phyloP scores from a whole-genome alignment of 2,113 vertebrate genomes.

The Marmota flaviventris region DNA sequence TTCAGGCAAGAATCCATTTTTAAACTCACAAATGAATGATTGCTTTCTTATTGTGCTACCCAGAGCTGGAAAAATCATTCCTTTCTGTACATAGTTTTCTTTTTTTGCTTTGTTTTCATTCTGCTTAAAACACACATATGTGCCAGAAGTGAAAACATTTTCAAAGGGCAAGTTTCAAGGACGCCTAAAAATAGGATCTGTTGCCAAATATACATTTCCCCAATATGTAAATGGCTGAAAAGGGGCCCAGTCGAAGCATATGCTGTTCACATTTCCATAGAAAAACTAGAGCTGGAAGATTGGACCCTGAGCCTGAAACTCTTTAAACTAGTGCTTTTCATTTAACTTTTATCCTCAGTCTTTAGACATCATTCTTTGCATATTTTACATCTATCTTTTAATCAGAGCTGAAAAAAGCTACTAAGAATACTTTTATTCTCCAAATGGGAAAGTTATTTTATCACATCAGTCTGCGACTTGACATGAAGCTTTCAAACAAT shows the following conservation, averaged over 20 bases:
- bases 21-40: slow-evolving; percentile 69
- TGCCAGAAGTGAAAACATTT: slow-evolving; percentile 84
- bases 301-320: background rate
- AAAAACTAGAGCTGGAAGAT: slow-evolving; percentile 12
- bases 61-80: slow-evolving; percentile 70
- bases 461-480: slow-evolving; percentile 30
- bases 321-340: slow-evolving; percentile 6
- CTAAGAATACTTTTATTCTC: slow-evolving; percentile 41
- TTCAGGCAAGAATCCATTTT: slow-evolving; percentile 64
- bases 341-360: background rate
- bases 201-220: slow-evolving; percentile 65
- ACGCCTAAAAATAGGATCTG: slow-evolving; percentile 79
- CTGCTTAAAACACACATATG: slow-evolving; percentile 62
- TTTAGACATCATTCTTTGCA: slow-evolving; percentile 21
- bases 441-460: slow-evolving; percentile 17
- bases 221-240: slow-evolving; percentile 31
- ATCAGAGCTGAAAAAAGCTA: slow-evolving; percentile 43
- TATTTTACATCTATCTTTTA: slow-evolving; percentile 42
- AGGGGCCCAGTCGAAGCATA: slow-evolving; percentile 59
- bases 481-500: slow-evolving; percentile 44
- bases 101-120: slow-evolving; percentile 76
- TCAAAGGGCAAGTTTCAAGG: slow-evolving; percentile 82
- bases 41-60: slow-evolving; percentile 75
- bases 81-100: slow-evolving; percentile 68
- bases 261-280: slow-evolving; percentile 41